Conservation (phyloP, 1,140 invertebrate species). For the Copidosoma floridanum region DNA sequence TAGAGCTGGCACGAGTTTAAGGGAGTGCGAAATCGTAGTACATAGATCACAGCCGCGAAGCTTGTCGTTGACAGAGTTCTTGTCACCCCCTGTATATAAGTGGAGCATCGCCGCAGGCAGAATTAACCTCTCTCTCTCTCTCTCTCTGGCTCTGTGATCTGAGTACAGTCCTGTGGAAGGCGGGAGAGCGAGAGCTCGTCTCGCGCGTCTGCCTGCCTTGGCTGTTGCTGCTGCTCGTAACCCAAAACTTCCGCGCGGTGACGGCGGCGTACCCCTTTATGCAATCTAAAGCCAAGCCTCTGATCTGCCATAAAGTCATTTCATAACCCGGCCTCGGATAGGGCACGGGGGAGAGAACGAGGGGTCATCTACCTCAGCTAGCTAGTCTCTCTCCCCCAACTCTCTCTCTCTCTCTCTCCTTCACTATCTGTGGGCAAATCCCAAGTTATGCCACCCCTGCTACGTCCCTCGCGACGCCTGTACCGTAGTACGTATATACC, state of each 20-base stretch:
- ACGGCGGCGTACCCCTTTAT: conserved; percentile 48
- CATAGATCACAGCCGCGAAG: conserved; percentile 29
- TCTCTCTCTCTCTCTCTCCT: not conserved
- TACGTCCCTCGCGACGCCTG: too few relatives aligned
- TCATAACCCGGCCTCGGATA: conserved; percentile 43
- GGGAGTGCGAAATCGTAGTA: conserved; percentile 25
- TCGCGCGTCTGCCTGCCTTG: too few relatives aligned
- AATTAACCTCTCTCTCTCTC: conserved; percentile 23
- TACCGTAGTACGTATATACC: too few relatives aligned
- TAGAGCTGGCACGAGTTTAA: too few relatives aligned
- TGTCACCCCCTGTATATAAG: conserved; percentile 38
- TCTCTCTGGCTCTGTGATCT: too few relatives aligned
- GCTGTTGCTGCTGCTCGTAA: too few relatives aligned
- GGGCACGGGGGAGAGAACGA: not conserved
- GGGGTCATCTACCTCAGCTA: conserved; percentile 50
- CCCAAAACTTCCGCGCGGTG: conserved; percentile 25
- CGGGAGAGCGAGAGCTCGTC: too few relatives aligned
- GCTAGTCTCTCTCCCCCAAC: not conserved
- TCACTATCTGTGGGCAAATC: conserved; percentile 45
- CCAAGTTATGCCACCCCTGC: conserved; percentile 47
- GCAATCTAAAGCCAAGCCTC: conserved; percentile 53
- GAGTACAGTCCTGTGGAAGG: too few relatives aligned
- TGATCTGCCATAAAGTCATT: conserved; percentile 58
- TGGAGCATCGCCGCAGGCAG: conserved; percentile 19
- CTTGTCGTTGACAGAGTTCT: conserved; percentile 37